Evolutionary conservation across 2,113 vertebrate genomes (phyloP), one percentile per base, ranked within the genome.

Genomic region (Halichoeres trimaculatus): DNA sequence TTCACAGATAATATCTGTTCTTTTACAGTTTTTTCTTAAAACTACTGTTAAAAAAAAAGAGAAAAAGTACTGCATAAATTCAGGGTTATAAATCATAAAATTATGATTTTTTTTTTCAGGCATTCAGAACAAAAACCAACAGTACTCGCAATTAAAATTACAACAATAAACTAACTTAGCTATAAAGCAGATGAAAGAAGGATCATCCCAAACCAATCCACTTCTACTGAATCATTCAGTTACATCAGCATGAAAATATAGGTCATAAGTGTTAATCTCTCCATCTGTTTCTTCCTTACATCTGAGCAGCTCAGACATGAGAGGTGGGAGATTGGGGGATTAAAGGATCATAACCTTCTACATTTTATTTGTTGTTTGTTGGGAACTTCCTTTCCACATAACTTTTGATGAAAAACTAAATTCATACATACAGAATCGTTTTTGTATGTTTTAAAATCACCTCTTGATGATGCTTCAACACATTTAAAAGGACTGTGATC

Each of bases 191-290:
- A 4, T 35, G 34, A 30, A 56, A 34, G 56, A 1, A 56, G 17
- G 8, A 45, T 19, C 16, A 14, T 45, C 6, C 43, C 19, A 22
- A 19, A 8, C 38, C 1, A 13, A 30, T 62, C 24, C 54, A 47
- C 35, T 62, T 14, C 20, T 4, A 23, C 20, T 22, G 65, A 60
- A 65, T 52, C 14, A 67, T 19, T 34, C n/a, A 23, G 30, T 58
- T 17, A 40, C 7, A 1, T 54, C 55, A 69, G 35, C 38, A 24
- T 77, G 26, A 52, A 88, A 74, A 87, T 84, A 70, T 88, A 56
- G 89, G 85, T 88, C 85, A 87, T 51, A 64, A 16, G 20, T 70
- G 60, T 79, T 88, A 79, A 89, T 88, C 84, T 62, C 45, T 72
- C 55, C 66, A 81, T 35, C 77, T 84, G 78, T 55, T 86, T 80